These are phyloP conservation scores for Schizopygopsis pylzovi DNA, from an alignment of 2,797 vertebrate genomes.

Conservation along the genomic window DNA sequence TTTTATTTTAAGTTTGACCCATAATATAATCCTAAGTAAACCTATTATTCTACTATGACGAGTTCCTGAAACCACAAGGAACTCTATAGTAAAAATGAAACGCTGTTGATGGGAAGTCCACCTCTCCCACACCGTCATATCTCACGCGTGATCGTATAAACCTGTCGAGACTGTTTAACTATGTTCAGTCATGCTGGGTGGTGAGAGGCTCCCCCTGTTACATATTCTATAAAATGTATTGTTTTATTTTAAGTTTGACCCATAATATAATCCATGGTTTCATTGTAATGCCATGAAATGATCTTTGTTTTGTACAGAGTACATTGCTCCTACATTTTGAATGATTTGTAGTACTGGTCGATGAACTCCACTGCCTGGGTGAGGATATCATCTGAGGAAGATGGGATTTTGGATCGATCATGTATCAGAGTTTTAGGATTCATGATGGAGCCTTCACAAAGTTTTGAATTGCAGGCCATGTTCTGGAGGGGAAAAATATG, in stretches of 20 bases:
- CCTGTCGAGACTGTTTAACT: not conserved
- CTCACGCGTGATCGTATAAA: not conserved
- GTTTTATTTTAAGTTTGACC: not conserved
- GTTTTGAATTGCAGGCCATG: slow-evolving; percentile 72
- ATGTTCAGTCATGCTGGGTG: not conserved
- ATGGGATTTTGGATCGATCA: slow-evolving; percentile 68
- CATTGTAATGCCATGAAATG: not conserved
- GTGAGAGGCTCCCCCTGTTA: too few species aligned
- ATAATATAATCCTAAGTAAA: not conserved
- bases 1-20: not conserved
- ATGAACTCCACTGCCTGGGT: slow-evolving; percentile 83
- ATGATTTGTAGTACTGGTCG: slow-evolving; percentile 82
- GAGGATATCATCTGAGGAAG: slow-evolving; percentile 73
- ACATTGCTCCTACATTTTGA: slow-evolving; percentile 79
- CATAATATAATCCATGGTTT: not conserved
- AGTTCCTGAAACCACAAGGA: not conserved
- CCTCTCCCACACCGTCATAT: too few species aligned
- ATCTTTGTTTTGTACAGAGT: not conserved
- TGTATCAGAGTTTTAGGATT: slow-evolving; percentile 74
- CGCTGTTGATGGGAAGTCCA: not conserved
- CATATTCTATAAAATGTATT: not conserved
- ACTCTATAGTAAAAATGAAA: not conserved
- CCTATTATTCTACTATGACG: too few species aligned
- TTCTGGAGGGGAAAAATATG: slow-evolving; percentile 66
- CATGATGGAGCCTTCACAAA: slow-evolving; percentile 83